phyloP scores from a whole-genome alignment of 2,113 vertebrate genomes.

The Panthera leo region DNA sequence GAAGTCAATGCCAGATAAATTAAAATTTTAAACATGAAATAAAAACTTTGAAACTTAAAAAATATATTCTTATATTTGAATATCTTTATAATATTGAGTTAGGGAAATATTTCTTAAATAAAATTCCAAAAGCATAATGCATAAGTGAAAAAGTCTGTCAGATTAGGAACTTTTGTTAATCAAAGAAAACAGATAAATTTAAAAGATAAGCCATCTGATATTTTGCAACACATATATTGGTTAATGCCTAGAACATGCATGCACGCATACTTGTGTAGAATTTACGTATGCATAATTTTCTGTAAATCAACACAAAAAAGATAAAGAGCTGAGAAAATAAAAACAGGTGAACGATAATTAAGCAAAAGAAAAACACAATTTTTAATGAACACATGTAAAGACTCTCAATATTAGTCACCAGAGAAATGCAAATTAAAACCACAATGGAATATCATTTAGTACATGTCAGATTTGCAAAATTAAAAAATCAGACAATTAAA shows the following conservation, averaged over 20 bases:
- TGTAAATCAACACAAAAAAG: background rate
- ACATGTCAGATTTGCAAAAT: background rate
- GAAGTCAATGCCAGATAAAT: background rate
- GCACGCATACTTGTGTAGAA: background rate
- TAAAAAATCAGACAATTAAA: background rate
- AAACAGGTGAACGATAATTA: background rate
- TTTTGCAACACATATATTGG: background rate
- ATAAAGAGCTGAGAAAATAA: background rate
- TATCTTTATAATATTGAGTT: background rate
- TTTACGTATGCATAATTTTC: background rate
- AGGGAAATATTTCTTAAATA: constrained; percentile 6
- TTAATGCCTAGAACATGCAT: background rate
- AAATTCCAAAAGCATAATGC: background rate
- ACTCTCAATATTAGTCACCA: background rate
- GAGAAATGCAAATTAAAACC: background rate
- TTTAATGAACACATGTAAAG: background rate
- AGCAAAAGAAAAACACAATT: background rate
- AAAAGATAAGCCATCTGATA: background rate
- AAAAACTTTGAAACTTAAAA: background rate
- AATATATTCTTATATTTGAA: background rate
- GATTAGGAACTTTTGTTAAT: background rate
- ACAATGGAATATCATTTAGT: background rate
- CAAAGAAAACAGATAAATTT: background rate
- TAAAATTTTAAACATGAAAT: background rate
- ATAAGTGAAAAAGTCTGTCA: background rate